Conservation (phyloP, 2,888 invertebrate species). For the Drosophila percnosoma region DNA sequence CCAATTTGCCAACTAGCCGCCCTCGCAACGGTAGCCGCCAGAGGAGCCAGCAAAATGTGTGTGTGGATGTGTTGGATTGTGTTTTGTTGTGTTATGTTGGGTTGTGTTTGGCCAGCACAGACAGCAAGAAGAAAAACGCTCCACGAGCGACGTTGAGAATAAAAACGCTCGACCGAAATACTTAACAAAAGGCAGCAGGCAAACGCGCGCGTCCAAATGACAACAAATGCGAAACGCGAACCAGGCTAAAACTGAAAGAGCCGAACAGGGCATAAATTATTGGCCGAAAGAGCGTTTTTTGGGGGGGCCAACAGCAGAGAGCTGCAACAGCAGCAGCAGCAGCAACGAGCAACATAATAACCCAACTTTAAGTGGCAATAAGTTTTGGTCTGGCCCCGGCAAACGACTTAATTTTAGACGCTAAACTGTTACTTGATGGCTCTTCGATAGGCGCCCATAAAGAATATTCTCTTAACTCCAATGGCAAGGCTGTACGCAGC, state of each 20-base stretch:
- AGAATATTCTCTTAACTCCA: slow-evolving; percentile 46
- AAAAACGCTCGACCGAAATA: slow-evolving; percentile 68
- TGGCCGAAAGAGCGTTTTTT: slow-evolving; percentile 43
- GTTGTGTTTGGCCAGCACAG: slow-evolving; percentile 13
- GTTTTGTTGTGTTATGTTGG: neutral
- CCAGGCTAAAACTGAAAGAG: slow-evolving; percentile 41
- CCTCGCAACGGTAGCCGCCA: slow-evolving; percentile 40
- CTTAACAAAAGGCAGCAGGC: slow-evolving; percentile 56
- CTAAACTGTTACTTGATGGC: slow-evolving; percentile 63
- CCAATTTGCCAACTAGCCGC: slow-evolving; percentile 75
- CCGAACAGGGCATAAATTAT: slow-evolving; percentile 48
- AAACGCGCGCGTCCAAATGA: slow-evolving; percentile 35
- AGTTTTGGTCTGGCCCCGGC: slow-evolving; percentile 42
- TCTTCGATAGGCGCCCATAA: slow-evolving; percentile 57
- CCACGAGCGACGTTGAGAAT: slow-evolving; percentile 47
- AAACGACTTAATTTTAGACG: slow-evolving; percentile 66
- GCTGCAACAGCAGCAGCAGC: slow-evolving; percentile 10
- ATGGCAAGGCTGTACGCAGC: slow-evolving; percentile 37
- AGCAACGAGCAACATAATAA: slow-evolving; percentile 55
- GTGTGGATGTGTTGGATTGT: slow-evolving; percentile 6
- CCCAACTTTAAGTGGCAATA: slow-evolving; percentile 65
- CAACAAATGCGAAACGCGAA: slow-evolving; percentile 33
- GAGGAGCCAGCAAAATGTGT: slow-evolving; percentile 57
- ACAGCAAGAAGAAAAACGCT: slow-evolving; percentile 43
- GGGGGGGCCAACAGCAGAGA: slow-evolving; percentile 27